Conservation (phyloP, 2,797 vertebrate species). For the Aldrovandia affinis region DNA sequence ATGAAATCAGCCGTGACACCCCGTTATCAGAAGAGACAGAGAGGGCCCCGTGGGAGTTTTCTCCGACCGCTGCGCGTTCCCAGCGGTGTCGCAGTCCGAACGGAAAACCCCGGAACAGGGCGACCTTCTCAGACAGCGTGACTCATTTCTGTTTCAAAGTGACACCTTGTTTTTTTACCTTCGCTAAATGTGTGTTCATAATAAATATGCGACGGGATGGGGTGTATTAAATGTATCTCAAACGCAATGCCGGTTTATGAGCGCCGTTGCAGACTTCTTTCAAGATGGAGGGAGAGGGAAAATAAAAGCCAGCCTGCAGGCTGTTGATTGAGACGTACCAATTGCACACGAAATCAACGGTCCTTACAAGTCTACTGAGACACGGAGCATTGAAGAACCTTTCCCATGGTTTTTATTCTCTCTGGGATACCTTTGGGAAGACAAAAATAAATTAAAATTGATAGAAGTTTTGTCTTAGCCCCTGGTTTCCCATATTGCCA, state of each 20-base stretch:
- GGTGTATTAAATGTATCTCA: background rate
- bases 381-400: background rate
- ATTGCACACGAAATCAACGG: slow-evolving; percentile 1
- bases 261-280: background rate
- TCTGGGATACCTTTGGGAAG: background rate
- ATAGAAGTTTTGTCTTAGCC: background rate
- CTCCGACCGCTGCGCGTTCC: background rate
- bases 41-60: slow-evolving; percentile 7
- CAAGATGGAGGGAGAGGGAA: background rate
- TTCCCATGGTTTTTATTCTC: background rate
- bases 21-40: slow-evolving; percentile 39
- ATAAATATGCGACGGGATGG: background rate
- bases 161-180: background rate
- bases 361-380: background rate
- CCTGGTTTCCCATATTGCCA: background rate
- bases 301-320: background rate
- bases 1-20: slow-evolving; percentile 50
- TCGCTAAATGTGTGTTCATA: background rate
- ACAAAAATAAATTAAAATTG: background rate
- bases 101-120: background rate
- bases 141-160: background rate
- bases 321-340: background rate
- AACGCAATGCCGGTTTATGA: background rate
- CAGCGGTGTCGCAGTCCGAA: background rate
- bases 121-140: background rate